These are phyloP conservation scores for Myzus persicae DNA, from an alignment of 1,140 invertebrate species.

Conservation along the genomic window DNA sequence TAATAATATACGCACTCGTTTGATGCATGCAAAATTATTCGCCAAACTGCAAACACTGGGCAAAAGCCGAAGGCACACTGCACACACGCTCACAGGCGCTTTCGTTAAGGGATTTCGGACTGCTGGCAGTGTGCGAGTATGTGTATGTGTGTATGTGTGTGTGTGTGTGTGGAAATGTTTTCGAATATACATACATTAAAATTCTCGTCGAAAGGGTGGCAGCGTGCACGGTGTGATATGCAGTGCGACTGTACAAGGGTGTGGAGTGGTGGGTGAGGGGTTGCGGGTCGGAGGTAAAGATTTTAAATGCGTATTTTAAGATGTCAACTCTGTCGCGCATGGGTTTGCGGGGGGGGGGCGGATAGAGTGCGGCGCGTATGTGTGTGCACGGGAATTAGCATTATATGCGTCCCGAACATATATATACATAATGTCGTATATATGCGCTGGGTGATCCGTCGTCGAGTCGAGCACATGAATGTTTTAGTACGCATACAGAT, in stretches of 20 bases:
- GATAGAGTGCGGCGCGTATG: not conserved
- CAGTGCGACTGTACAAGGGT: not conserved
- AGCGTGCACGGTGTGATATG: not conserved
- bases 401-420: not conserved
- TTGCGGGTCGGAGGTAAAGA: slow-evolving; percentile 28
- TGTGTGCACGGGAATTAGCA: slow-evolving; percentile 38
- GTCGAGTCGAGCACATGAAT: slow-evolving; percentile 48
- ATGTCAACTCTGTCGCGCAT: not conserved
- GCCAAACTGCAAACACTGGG: slow-evolving; percentile 40
- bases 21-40: slow-evolving; percentile 57
- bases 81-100: not conserved
- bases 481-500: slow-evolving; percentile 52
- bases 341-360: not conserved
- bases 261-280: too few relatives aligned
- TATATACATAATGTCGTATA: not conserved
- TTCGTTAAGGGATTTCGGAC: slow-evolving; percentile 32
- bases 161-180: slow-evolving; percentile 47
- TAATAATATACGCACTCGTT: slow-evolving; percentile 15
- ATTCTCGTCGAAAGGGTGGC: slow-evolving; percentile 11
- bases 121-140: not conserved
- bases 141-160: not conserved
- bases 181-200: slow-evolving; percentile 56
- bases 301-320: slow-evolving; percentile 58
- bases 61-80: slow-evolving; percentile 10
- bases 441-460: slow-evolving; percentile 20